phyloP scores from a whole-genome alignment of 1,140 invertebrate species.

The Drosophila chauvacae region DNA sequence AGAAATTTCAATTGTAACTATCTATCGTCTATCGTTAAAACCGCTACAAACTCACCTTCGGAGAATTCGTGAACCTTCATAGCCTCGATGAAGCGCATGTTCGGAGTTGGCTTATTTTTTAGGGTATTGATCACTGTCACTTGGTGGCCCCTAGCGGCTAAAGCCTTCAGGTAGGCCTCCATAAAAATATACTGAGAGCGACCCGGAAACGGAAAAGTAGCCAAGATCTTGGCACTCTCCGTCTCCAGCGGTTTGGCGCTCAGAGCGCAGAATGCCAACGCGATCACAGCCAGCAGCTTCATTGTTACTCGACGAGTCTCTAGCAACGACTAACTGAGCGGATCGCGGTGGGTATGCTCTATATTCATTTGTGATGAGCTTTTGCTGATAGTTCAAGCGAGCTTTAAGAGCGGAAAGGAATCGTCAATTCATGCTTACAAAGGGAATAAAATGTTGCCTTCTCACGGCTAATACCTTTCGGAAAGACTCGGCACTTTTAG shows the following conservation, averaged over 20 bases:
- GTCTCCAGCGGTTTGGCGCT: conserved; percentile 14
- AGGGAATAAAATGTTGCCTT: no score
- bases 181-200: conserved; percentile 87
- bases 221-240: conserved; percentile 69
- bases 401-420: neutral
- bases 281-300: conserved; percentile 17
- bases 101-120: conserved; percentile 67
- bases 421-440: conserved; percentile 31
- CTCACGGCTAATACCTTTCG: no score
- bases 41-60: conserved; percentile 19
- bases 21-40: no score
- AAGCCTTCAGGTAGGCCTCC: conserved; percentile 85
- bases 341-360: neutral
- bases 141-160: conserved; percentile 86
- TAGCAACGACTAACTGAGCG: conserved; percentile 10
- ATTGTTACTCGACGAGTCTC: conserved; percentile 29
- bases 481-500: neutral
- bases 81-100: conserved; percentile 79
- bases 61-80: conserved; percentile 32
- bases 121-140: conserved; percentile 84
- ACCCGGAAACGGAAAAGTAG: conserved; percentile 84
- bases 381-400: conserved; percentile 31
- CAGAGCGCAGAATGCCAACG: conserved; percentile 31
- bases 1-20: neutral
- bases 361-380: conserved; percentile 11